Evolutionary conservation across 2,113 vertebrate genomes (phyloP).

Genomic region (Elephantulus edwardii): DNA sequence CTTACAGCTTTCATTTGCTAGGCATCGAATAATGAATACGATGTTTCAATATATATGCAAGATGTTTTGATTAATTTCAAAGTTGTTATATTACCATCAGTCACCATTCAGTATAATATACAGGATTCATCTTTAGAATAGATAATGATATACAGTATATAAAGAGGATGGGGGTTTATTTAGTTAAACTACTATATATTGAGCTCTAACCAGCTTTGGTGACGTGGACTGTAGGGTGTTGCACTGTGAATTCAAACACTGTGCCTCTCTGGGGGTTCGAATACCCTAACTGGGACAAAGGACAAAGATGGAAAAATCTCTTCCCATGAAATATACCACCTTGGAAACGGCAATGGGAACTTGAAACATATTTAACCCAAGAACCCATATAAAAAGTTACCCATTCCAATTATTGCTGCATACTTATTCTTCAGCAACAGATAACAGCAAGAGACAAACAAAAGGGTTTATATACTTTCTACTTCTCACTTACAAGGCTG

Average conservation of each 20-base stretch:
- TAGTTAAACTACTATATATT: neutral
- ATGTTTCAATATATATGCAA: slow-evolving; percentile 43
- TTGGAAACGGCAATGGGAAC: no score
- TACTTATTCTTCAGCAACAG: slow-evolving; percentile 7
- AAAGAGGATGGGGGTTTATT: slow-evolving; percentile 14
- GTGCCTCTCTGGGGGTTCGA: no score
- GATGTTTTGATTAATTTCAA: slow-evolving; percentile 40
- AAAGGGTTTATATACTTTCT: neutral
- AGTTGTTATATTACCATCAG: neutral
- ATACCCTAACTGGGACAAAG: no score
- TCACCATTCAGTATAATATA: neutral
- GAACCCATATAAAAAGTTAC: neutral
- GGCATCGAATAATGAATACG: slow-evolving; percentile 16
- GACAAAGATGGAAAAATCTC: no score
- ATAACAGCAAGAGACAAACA: neutral
- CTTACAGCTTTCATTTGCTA: slow-evolving; percentile 27
- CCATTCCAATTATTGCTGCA: neutral
- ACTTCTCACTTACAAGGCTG: neutral
- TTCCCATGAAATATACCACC: no score
- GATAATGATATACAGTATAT: neutral
- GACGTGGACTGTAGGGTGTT: no score
- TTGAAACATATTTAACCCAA: slow-evolving; percentile 22
- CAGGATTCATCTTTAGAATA: neutral
- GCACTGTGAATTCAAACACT: no score
- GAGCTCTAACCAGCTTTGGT: neutral